These are phyloP conservation scores for Helicoverpa assulta DNA, from an alignment of 2,888 invertebrate species.

Conservation along the genomic window DNA sequence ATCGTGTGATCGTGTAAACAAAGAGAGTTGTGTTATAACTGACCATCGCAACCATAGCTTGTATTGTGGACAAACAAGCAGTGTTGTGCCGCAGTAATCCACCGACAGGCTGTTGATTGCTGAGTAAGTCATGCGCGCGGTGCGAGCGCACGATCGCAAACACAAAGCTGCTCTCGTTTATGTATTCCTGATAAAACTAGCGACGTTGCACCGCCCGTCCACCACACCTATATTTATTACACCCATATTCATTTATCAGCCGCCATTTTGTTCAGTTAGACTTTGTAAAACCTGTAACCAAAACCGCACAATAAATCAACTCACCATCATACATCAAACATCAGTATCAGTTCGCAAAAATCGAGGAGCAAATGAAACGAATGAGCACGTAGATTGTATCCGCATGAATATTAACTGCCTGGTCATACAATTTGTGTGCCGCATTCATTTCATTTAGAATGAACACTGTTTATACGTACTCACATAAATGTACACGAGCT, in stretches of 20 bases:
- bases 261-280: slow-evolving; percentile 6
- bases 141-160: slow-evolving; percentile 66
- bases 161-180: slow-evolving; percentile 58
- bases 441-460: slow-evolving; percentile 19
- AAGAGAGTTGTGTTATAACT: slow-evolving; percentile 43
- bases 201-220: slow-evolving; percentile 15
- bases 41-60: slow-evolving; percentile 31
- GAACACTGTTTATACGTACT: slow-evolving; percentile 16
- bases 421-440: slow-evolving; percentile 22
- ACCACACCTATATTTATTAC: slow-evolving; percentile 42
- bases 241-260: slow-evolving; percentile 34
- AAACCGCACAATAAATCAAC: slow-evolving; percentile 7
- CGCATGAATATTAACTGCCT: slow-evolving; percentile 33
- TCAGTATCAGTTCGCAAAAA: slow-evolving; percentile 5
- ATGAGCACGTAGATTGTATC: slow-evolving; percentile 3
- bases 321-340: slow-evolving; percentile 4
- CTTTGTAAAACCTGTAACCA: slow-evolving; percentile 1
- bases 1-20: slow-evolving; percentile 32
- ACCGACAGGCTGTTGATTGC: slow-evolving; percentile 55
- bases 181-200: slow-evolving; percentile 50
- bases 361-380: slow-evolving; percentile 19
- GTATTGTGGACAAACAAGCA: slow-evolving; percentile 68
- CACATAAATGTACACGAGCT: slow-evolving; percentile 23
- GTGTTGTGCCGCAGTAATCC: slow-evolving; percentile 57
- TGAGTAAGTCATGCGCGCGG: slow-evolving; percentile 63